Evolutionary conservation across 2,113 vertebrate genomes (phyloP).

Genomic region (Megaleporinus macrocephalus): DNA sequence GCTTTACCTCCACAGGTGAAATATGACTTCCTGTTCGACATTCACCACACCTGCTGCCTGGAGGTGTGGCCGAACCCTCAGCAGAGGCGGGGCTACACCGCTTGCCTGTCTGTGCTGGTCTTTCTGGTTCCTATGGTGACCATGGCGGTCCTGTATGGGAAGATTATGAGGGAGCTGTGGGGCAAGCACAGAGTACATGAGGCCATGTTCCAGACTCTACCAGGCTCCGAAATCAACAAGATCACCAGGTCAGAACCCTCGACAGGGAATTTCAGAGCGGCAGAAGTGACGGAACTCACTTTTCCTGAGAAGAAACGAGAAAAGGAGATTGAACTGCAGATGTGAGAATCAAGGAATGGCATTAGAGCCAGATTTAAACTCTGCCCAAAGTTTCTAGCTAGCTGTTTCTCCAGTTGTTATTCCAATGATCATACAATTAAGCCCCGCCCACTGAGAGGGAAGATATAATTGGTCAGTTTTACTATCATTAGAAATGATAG

Average conservation of each 20-base stretch:
- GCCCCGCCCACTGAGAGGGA: too few relatives aligned
- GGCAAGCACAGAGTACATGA: conserved; percentile 60
- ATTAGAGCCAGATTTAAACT: too few relatives aligned
- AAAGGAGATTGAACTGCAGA: too few relatives aligned
- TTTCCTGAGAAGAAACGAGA: too few relatives aligned
- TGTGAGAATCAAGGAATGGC: too few relatives aligned
- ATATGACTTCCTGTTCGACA: conserved; percentile 62
- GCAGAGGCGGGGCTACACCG: conserved; percentile 55
- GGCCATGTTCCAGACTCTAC: conserved; percentile 58
- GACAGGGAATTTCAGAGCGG: too few relatives aligned
- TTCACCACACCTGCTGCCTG: conserved; percentile 59
- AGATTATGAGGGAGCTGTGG: conserved; percentile 60
- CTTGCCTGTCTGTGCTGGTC: conserved; percentile 54
- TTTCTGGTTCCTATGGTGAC: conserved; percentile 59
- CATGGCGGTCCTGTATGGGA: conserved; percentile 59
- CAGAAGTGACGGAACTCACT: too few relatives aligned
- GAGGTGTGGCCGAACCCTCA: conserved; percentile 56
- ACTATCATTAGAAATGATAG: too few relatives aligned
- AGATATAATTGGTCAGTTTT: too few relatives aligned
- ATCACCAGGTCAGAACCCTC: conserved; percentile 53
- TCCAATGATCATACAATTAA: too few relatives aligned
- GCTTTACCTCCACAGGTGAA: conserved; percentile 46
- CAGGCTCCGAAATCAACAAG: conserved; percentile 62
- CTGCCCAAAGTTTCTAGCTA: too few relatives aligned
- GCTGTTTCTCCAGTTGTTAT: too few relatives aligned